Conservation (phyloP, 2,888 invertebrate species). For the Drosophila maculinotata region DNA sequence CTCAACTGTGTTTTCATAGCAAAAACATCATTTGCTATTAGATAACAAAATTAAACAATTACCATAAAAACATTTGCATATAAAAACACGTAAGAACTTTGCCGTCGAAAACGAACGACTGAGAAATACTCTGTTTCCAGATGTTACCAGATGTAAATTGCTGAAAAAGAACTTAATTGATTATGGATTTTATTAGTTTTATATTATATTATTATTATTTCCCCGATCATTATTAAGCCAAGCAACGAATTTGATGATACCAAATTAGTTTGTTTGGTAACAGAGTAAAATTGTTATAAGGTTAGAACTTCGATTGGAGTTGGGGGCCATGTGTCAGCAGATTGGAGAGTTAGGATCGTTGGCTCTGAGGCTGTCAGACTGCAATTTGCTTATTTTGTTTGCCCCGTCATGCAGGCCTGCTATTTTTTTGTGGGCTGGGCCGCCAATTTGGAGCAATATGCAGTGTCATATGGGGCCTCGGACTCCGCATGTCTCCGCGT, state of each 20-base stretch:
- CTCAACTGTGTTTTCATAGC: background rate
- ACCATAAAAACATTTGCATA: slow-evolving; percentile 9
- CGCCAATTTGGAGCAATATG: slow-evolving; percentile 50
- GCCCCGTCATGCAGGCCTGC: slow-evolving; percentile 39
- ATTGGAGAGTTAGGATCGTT: slow-evolving; percentile 19
- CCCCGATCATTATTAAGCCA: background rate
- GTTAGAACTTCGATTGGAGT: slow-evolving; percentile 9
- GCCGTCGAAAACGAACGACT: background rate
- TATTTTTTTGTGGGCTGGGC: slow-evolving; percentile 41
- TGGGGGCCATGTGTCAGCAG: slow-evolving; percentile 32
- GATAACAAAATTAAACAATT: slow-evolving; percentile 3
- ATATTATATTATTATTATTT: no score
- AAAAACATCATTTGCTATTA: slow-evolving; percentile 10
- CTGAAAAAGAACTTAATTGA: no score
- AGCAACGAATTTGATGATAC: no score
- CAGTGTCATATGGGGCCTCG: slow-evolving; percentile 52
- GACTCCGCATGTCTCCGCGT: background rate
- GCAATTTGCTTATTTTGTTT: slow-evolving; percentile 53
- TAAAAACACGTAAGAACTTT: slow-evolving; percentile 3
- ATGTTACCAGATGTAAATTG: no score
- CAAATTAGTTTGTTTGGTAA: no score
- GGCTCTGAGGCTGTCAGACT: slow-evolving; percentile 28
- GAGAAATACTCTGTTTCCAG: background rate
- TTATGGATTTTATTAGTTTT: no score
- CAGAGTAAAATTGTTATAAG: slow-evolving; percentile 4